Percentiles rank a stretch among this genome's conserved stretches.
Conservation (phyloP, 2,888 invertebrate genomes). For the Eilema caniola region DNA sequence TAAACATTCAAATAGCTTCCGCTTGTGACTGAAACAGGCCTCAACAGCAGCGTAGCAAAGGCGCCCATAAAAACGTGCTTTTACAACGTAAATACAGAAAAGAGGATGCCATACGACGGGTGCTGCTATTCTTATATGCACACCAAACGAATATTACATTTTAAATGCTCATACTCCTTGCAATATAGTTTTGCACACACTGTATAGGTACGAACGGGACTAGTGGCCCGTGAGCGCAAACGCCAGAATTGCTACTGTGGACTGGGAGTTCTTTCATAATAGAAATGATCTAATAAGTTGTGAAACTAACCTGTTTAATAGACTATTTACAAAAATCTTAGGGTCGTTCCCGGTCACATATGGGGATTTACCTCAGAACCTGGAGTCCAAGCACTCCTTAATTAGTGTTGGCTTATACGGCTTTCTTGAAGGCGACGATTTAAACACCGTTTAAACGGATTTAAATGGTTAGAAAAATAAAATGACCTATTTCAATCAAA, state of each 20-base stretch:
- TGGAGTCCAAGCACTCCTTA: no score
- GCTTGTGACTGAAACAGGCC: constrained; percentile 31
- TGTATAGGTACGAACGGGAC: constrained; percentile 15
- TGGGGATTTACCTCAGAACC: no score
- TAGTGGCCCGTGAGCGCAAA: neutral
- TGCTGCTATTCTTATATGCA: constrained; percentile 66
- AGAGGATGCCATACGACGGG: constrained; percentile 62
- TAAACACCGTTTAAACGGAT: no score
- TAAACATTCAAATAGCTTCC: constrained; percentile 45
- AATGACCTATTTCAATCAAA: no score
- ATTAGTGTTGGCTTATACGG: no score
- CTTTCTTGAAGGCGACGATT: no score
- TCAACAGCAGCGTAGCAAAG: constrained; percentile 65
- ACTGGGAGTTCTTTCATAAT: neutral
- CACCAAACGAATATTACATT: constrained; percentile 64
- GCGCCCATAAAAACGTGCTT: constrained; percentile 78
- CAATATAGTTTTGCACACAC: constrained; percentile 21
- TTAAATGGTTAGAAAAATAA: no score
- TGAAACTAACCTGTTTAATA: no score
- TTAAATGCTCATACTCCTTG: constrained; percentile 39
- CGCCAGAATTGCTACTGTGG: neutral
- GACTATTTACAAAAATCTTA: no score
- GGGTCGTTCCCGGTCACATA: no score
- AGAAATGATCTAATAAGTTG: no score
- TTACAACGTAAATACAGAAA: constrained; percentile 84